These are phyloP conservation scores for Drosophila mayaguana DNA, from an alignment of 2,888 invertebrate genomes.

Conservation along the genomic window DNA sequence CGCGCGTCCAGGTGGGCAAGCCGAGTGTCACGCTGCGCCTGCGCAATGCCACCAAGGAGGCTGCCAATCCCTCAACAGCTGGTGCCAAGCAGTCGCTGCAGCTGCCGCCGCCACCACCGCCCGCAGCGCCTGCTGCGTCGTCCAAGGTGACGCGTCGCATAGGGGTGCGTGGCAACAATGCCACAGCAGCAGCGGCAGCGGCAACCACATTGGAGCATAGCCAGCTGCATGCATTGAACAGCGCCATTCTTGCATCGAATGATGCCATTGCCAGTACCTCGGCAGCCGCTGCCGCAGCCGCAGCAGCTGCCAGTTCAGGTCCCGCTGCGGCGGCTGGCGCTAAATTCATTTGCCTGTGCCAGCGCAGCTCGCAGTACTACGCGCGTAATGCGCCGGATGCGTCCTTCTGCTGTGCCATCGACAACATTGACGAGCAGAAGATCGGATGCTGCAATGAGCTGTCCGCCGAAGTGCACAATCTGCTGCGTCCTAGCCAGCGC, in stretches of 20 bases:
- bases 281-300: conserved; percentile 5
- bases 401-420: conserved; percentile 89
- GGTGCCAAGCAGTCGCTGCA: neutral
- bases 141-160: conserved; percentile 42
- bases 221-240: conserved; percentile 57
- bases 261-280: conserved; percentile 50
- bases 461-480: conserved; percentile 86
- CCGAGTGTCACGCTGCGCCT: conserved; percentile 83
- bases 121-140: conserved; percentile 8
- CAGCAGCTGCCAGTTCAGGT: conserved; percentile 21
- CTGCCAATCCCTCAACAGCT: neutral
- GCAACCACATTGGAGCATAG: conserved; percentile 48
- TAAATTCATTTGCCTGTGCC: conserved; percentile 86
- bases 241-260: conserved; percentile 48
- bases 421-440: conserved; percentile 90
- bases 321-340: neutral
- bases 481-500: conserved; percentile 89
- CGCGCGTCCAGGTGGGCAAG: conserved; percentile 82
- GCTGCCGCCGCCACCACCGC: conserved; percentile 3
- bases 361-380: conserved; percentile 86
- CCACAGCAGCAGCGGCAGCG: neutral
- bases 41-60: conserved; percentile 64
- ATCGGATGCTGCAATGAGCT: conserved; percentile 93
- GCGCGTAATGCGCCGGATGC: conserved; percentile 86
- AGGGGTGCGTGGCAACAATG: conserved; percentile 20